These are phyloP conservation scores for Pelochelys cantorii DNA, from an alignment of 2,797 vertebrate genomes.

Conservation along the genomic window DNA sequence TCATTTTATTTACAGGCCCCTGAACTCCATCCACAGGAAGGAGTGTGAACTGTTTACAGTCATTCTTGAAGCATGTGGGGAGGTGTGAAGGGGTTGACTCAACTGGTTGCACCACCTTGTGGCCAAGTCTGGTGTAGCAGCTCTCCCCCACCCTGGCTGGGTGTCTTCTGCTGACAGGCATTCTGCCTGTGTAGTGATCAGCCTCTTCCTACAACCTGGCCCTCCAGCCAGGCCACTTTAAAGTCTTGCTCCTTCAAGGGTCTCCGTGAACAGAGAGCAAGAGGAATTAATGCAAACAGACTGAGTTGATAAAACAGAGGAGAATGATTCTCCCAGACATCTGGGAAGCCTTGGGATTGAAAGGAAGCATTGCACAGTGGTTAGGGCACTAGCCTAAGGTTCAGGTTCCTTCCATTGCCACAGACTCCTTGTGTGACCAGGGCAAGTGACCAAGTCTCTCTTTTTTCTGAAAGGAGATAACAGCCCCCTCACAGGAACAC, in stretches of 20 bases:
- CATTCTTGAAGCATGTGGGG: not conserved
- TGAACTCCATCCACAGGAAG: not conserved
- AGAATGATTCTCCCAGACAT: not conserved
- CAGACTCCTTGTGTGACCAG: not conserved
- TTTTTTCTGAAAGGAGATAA: not conserved
- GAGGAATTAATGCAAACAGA: not conserved
- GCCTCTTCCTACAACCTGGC: not conserved
- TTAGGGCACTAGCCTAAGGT: not conserved
- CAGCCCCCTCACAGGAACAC: not conserved
- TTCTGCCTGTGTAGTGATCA: not conserved
- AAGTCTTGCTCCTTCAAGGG: not conserved
- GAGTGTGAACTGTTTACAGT: not conserved
- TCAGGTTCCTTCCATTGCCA: not conserved
- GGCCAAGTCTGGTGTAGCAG: not conserved
- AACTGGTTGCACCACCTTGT: not conserved
- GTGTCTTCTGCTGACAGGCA: not conserved
- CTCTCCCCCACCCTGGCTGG: not conserved
- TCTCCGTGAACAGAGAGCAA: not conserved
- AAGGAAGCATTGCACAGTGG: not conserved
- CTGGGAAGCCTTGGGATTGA: not conserved
- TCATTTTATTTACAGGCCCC: not conserved
- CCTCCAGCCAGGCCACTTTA: not conserved
- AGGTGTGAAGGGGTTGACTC: not conserved
- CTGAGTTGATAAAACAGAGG: not conserved
- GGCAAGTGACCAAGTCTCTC: not conserved